Evolutionary conservation across 2,797 vertebrate genomes (phyloP).

Genomic region (Alcedo quadribrachys): DNA sequence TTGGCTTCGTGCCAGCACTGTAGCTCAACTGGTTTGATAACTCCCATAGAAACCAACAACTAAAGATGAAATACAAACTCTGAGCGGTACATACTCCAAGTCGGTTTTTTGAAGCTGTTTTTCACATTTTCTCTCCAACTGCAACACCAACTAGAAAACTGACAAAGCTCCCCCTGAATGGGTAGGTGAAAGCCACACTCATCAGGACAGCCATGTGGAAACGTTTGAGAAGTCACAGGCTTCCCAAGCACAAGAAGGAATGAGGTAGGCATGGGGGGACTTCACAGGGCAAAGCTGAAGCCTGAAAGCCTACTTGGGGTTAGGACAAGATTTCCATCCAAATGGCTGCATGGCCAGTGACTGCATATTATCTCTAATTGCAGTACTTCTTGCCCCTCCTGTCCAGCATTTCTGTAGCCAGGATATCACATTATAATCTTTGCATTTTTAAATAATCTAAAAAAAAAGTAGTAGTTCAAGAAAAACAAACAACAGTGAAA

Average conservation of each 20-base stretch:
- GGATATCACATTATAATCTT: background rate
- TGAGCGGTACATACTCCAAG: background rate
- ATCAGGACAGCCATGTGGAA: background rate
- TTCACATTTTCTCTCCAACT: conserved; percentile 8
- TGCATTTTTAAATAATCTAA: background rate
- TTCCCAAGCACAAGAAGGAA: background rate
- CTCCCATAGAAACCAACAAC: conserved; percentile 65
- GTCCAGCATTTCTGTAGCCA: background rate
- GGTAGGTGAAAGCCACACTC: background rate
- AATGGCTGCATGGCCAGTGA: background rate
- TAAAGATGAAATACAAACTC: conserved; percentile 44
- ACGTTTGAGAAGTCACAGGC: background rate
- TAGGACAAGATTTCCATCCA: background rate
- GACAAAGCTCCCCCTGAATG: background rate
- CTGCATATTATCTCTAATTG: background rate
- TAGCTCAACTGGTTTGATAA: conserved; percentile 70
- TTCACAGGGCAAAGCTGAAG: background rate
- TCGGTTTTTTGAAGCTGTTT: background rate
- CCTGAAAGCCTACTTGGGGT: background rate
- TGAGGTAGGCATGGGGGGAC: accelerated
- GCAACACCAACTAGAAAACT: background rate
- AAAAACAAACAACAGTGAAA: background rate
- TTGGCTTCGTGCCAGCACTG: conserved; percentile 46
- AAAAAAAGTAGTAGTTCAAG: background rate
- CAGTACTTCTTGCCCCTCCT: background rate